These are phyloP conservation scores for Ips typographus DNA, from an alignment of 1,140 invertebrate genomes.

Conservation along the genomic window DNA sequence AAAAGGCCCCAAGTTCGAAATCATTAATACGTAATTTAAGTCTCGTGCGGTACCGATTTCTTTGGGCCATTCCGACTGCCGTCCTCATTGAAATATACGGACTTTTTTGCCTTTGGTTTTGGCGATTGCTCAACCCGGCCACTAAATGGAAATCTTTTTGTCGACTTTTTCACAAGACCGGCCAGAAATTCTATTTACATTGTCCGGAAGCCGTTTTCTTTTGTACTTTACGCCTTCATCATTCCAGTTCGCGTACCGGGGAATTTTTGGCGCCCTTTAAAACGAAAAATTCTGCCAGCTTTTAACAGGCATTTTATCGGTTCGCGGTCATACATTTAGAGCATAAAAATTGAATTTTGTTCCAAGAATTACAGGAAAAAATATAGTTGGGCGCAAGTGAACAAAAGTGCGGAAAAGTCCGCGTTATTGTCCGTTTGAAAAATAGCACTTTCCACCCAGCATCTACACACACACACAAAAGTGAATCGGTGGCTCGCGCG, in stretches of 20 bases:
- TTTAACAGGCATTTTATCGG: neutral
- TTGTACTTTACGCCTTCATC: neutral
- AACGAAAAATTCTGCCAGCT: neutral
- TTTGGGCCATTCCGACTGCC: neutral
- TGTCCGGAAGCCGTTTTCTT: neutral
- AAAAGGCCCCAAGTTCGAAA: too few species aligned
- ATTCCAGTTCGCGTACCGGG: neutral
- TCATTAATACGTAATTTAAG: too few species aligned
- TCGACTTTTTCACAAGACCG: neutral
- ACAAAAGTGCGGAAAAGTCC: slow-evolving; percentile 9
- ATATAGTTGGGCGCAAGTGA: neutral
- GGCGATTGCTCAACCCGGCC: neutral
- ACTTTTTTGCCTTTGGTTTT: neutral
- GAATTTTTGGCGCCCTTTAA: neutral
- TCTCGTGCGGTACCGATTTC: neutral
- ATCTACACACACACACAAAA: slow-evolving; percentile 6
- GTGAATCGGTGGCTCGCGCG: slow-evolving; percentile 18
- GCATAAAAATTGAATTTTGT: slow-evolving; percentile 11
- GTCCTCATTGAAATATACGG: neutral
- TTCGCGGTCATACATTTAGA: neutral
- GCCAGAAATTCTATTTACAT: neutral
- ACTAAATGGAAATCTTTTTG: neutral
- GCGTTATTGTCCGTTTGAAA: slow-evolving; percentile 15
- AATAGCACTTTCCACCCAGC: slow-evolving; percentile 7
- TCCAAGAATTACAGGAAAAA: neutral